Conservation (phyloP, 2,797 vertebrate species). For the Synaphobranchus kaupii region DNA sequence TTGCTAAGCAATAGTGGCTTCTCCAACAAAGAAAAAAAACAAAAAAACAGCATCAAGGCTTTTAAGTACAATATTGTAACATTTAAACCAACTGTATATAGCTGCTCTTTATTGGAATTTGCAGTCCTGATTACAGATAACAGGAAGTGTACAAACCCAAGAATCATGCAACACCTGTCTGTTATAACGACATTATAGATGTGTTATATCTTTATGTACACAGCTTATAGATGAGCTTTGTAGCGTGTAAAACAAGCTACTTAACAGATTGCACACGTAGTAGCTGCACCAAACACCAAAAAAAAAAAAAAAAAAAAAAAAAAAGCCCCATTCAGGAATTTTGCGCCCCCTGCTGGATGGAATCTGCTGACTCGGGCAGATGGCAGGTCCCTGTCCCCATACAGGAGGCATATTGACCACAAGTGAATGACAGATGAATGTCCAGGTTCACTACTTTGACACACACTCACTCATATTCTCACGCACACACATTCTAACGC, state of each 20-base stretch:
- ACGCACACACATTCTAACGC: constrained; percentile 64
- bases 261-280: constrained; percentile 99
- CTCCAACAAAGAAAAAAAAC: constrained; percentile 68
- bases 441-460: constrained; percentile 59
- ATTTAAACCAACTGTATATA: constrained; percentile 85
- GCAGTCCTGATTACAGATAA: constrained; percentile 95
- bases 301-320: constrained; percentile 53
- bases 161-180: constrained; percentile 99
- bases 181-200: constrained; percentile 98
- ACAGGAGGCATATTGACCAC: constrained; percentile 43
- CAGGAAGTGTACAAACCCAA: constrained; percentile 91
- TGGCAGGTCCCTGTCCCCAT: constrained; percentile 72
- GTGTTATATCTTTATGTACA: constrained; percentile 98
- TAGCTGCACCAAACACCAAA: constrained; percentile 97
- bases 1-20: constrained; percentile 87
- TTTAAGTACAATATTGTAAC: constrained; percentile 88
- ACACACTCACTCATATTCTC: constrained; percentile 46
- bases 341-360: constrained; percentile 64
- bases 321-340: constrained; percentile 84
- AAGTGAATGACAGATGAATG: constrained; percentile 66
- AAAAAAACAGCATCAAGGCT: constrained; percentile 82
- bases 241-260: constrained; percentile 95
- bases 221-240: constrained; percentile 99
- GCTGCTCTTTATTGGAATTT: constrained; percentile 95
- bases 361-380: constrained; percentile 69